These are phyloP conservation scores for Silurus glanis DNA, from an alignment of 2,113 vertebrate genomes.

Conservation along the genomic window DNA sequence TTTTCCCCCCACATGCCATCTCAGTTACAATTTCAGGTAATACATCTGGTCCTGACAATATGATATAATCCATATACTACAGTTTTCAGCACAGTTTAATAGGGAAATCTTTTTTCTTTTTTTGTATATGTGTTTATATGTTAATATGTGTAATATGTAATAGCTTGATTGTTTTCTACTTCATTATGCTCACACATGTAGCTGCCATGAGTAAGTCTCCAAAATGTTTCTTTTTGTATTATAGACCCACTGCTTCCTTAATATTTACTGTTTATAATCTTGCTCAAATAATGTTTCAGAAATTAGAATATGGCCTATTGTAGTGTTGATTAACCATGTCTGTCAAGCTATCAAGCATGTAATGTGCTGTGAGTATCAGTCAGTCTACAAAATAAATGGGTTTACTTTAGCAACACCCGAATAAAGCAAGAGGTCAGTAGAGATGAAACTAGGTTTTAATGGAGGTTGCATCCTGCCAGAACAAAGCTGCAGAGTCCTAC, in stretches of 20 bases:
- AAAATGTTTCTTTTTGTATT: neutral
- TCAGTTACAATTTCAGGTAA: constrained; percentile 37
- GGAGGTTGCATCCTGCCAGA: neutral
- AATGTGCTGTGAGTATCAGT: neutral
- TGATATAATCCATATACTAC: neutral
- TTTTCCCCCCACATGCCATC: constrained; percentile 16
- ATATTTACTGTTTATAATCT: neutral
- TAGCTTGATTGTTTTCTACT: neutral
- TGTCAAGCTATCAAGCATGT: neutral
- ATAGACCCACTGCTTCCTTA: neutral
- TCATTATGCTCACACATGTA: constrained; percentile 42
- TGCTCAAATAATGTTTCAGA: constrained; percentile 3
- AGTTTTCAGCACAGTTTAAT: neutral
- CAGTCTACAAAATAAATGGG: neutral
- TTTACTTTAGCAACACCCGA: neutral
- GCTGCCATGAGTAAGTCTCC: constrained; percentile 68
- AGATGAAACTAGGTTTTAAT: neutral
- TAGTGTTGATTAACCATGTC: neutral
- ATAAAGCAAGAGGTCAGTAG: neutral
- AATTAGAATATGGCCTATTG: neutral
- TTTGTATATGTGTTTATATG: neutral
- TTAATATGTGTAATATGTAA: neutral
- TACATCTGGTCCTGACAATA: neutral
- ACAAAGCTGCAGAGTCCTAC: neutral
- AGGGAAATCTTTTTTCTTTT: neutral